Base-by-base conservation (phyloP, 1,140 invertebrate species). In the Spodoptera frugiperda region DNA sequence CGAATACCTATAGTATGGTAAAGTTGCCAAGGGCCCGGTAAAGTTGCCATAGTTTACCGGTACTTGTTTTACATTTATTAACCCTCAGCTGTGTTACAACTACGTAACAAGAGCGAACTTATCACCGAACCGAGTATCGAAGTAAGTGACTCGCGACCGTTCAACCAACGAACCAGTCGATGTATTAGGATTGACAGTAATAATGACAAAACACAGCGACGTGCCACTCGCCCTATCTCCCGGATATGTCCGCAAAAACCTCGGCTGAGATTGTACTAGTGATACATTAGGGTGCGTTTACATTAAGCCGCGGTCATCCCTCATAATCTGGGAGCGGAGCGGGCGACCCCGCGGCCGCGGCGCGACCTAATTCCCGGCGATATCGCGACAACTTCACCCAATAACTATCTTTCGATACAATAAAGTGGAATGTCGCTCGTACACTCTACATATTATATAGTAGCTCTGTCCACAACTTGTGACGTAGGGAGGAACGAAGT, bases 361-460 rank as follows among this genome's bases (percentile, higher is more conserved):
- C 54, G 21, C 53, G 53, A 55, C 57, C 30, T 33, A 63, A 44
- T 63, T 61, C 33, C 10, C 33, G 15, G 15, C 33, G 55, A 39
- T 59, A 25, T 25, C 19, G 53, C 53, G 53, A 55, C 9, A 14
- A 57, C 11, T 57, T n/a, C 33, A 44, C 59, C 9, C 8, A 44
- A 15, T 19, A 12, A 44, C 30, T 44, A 63, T 17, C 33, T 44
- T 17, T 63, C 59, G 59, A 44, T 63, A 57, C 54, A 12, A 25
- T 57, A 63, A 61, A 63, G 59, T 63, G 59, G 44, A 63, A 11
- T 44, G 33, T 33, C n/a, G n/a, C 59, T 63, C 44, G 59, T 63
- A 17, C 33, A 12, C n/a, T 63, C 4, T 39, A 39, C 33, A 3
- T 25, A 4, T 25, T 25, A 4, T 25, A 25, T 25, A 25, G 25